These are phyloP conservation scores for Arvicanthis niloticus DNA, from an alignment of 2,113 vertebrate genomes.

Conservation along the genomic window DNA sequence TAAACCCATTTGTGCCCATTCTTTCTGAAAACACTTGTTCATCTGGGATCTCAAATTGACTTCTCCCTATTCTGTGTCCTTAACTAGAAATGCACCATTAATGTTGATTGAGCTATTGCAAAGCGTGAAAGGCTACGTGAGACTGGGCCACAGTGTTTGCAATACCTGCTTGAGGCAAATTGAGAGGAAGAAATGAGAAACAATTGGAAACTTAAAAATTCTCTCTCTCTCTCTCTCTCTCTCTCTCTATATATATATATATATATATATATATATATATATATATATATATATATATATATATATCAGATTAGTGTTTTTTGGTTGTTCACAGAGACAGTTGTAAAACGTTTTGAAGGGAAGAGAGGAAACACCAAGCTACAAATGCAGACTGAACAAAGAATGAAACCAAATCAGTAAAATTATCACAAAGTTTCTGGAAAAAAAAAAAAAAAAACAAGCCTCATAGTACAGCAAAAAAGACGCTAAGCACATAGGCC, in stretches of 20 bases:
- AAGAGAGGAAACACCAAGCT: not conserved
- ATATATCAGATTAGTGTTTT: conserved; percentile 65
- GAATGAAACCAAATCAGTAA: conserved; percentile 20
- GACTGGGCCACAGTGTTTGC: conserved; percentile 90
- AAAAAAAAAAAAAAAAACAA: not conserved
- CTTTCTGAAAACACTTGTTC: conserved; percentile 85
- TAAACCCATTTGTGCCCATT: conserved; percentile 88
- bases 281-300: not conserved
- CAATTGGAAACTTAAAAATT: conserved; percentile 85
- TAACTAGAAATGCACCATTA: conserved; percentile 90
- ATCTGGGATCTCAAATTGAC: conserved; percentile 90
- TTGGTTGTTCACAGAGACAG: conserved; percentile 49
- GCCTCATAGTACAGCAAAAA: not conserved
- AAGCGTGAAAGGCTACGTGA: conserved; percentile 85
- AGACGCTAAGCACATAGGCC: not conserved
- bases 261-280: not conserved
- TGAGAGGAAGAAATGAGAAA: conserved; percentile 89
- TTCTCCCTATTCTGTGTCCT: conserved; percentile 90
- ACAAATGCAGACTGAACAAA: conserved; percentile 58
- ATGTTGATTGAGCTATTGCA: conserved; percentile 90
- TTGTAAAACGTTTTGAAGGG: conserved; percentile 71
- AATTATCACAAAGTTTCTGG: conserved; percentile 62
- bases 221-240: not conserved
- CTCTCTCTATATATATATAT: too few species aligned
- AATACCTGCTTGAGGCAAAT: conserved; percentile 88